phyloP scores from a whole-genome alignment of 2,113 vertebrate genomes.

The Ctenomys sociabilis region DNA sequence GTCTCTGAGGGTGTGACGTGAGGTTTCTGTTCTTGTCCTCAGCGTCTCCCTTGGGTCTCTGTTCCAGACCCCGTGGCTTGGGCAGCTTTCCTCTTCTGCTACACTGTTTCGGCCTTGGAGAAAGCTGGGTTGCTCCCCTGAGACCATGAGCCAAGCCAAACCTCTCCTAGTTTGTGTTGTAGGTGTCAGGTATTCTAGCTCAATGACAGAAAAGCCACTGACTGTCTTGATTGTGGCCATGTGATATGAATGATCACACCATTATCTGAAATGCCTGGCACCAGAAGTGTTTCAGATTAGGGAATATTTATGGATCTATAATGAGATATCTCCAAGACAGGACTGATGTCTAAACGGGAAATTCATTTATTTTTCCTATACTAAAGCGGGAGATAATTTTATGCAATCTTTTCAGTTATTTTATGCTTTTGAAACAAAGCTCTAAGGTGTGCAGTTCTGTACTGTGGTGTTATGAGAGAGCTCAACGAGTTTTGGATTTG shows the following conservation, averaged over 20 bases:
- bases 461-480: not conserved
- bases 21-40: not conserved
- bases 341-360: not conserved
- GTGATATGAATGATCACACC: not conserved
- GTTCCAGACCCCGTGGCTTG: not conserved
- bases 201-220: not conserved
- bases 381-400: not conserved
- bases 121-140: not conserved
- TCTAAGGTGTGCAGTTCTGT: not conserved
- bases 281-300: not conserved
- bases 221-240: not conserved
- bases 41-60: not conserved
- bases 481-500: not conserved
- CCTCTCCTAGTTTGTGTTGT: not conserved
- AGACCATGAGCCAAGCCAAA: not conserved
- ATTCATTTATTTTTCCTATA: not conserved
- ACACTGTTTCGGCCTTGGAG: not conserved
- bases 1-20: not conserved
- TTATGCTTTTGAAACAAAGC: not conserved
- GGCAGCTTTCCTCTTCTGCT: not conserved
- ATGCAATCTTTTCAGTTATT: not conserved
- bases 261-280: not conserved
- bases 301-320: not conserved
- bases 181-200: not conserved
- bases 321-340: not conserved